Base-by-base conservation (phyloP, 2,797 vertebrate species). In the Danio aesculapii region DNA sequence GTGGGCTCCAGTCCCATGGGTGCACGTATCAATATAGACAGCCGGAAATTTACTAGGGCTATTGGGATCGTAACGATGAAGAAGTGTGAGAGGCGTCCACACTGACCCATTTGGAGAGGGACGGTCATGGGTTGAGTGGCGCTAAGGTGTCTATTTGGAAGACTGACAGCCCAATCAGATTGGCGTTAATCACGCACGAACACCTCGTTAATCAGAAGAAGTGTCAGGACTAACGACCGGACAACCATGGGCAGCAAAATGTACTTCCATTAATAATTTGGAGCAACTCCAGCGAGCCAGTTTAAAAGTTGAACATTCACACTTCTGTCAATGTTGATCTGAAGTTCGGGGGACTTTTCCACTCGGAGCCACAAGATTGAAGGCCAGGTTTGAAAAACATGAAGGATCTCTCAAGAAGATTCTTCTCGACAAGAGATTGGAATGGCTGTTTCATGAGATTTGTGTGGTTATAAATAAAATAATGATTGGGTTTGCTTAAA, bases 91-190 rank as follows among this genome's bases (percentile, higher is more conserved):
- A 90, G 91, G 92, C 88, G 86, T 90, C 86, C 84, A 88, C 85
- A 86, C 84, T 85, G 85, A 83, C 86, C 90, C 89, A 91, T 92
- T 93, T 91, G 89, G 89, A 91, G 84, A 81, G 86, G 84, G 84
- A 87, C 83, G 84, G 90, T 83, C 72, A 72, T 57, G 84, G 83
- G 91, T 88, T 89, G 85, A 92, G 86, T 83, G 67, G 81, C 19
- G 83, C 84, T 90, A 89, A 90, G 87, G 85, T 82, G 92, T 91
- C 91, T 91, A 92, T 94, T 95, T 92, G 90, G 92, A 94, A 92
- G 92, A 94, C 85, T 91, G 93, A 94, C 93, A 93, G 91, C 83
- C 88, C 88, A 90, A 93, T 94, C 91, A 90, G 88, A 89, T 90
- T 88, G 19, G 64, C 88, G 84, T 94, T 94, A 91, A 94, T 94